Evolutionary conservation across 2,888 invertebrate species (phyloP).

Genomic region (Cerceris rybyensis): DNA sequence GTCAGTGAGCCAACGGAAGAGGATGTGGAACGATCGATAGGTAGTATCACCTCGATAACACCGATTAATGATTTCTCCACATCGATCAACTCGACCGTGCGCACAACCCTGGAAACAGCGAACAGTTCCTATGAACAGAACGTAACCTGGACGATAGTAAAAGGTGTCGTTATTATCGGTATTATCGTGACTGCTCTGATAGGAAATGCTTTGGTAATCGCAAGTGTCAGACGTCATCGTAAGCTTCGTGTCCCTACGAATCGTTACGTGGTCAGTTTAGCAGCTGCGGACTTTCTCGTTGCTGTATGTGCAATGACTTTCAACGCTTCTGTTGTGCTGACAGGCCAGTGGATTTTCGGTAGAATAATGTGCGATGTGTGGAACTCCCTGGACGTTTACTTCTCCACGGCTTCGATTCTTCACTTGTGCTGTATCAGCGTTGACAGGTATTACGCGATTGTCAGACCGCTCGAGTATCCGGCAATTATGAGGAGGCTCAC

Average conservation of each 20-base stretch:
- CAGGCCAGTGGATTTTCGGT: conserved; percentile 93
- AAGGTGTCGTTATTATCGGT: conserved; percentile 90
- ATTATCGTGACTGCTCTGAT: conserved; percentile 95
- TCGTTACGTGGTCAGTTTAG: conserved; percentile 97
- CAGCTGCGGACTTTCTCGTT: conserved; percentile 96
- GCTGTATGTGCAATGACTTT: conserved; percentile 96
- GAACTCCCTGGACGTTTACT: conserved; percentile 97
- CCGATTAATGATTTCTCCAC: conserved; percentile 27
- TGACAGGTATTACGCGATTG: conserved; percentile 95
- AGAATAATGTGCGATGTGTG: conserved; percentile 96
- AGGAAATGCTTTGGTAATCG: conserved; percentile 95
- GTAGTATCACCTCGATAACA: conserved; percentile 39
- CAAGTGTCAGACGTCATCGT: conserved; percentile 91
- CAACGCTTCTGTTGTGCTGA: conserved; percentile 93
- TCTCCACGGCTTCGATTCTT: conserved; percentile 95
- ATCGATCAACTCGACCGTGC: conserved; percentile 31
- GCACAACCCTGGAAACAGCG: conserved; percentile 18
- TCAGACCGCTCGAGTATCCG: conserved; percentile 95
- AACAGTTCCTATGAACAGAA: conserved; percentile 40
- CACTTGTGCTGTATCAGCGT: conserved; percentile 97
- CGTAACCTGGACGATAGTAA: conserved; percentile 84
- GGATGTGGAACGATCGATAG: conserved; percentile 64
- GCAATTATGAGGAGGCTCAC: conserved; percentile 94
- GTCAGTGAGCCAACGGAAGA: conserved; percentile 70
- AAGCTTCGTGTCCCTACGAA: conserved; percentile 94